Evolutionary conservation across 2,113 vertebrate species (phyloP).

Genomic region (Rhizomys pruinosus): DNA sequence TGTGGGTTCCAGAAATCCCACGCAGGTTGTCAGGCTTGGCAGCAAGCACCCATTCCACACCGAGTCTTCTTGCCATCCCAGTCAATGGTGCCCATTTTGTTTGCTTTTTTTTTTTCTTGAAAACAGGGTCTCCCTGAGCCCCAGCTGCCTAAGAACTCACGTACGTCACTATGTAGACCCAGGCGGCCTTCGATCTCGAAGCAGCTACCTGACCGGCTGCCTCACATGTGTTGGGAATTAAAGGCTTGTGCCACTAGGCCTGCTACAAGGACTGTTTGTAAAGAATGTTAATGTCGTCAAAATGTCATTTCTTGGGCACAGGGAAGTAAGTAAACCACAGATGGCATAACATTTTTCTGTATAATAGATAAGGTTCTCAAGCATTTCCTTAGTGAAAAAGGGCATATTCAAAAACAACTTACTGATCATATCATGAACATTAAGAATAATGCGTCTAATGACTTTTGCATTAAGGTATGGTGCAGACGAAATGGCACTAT

Average conservation of each 20-base stretch:
- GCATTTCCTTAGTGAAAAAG: constrained; percentile 62
- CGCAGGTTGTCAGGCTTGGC: not conserved
- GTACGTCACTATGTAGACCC: too few relatives aligned
- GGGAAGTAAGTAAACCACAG: constrained; percentile 52
- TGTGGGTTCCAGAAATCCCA: not conserved
- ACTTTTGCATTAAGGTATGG: constrained; percentile 96
- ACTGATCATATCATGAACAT: constrained; percentile 97
- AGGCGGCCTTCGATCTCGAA: too few relatives aligned
- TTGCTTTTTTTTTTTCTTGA: too few relatives aligned
- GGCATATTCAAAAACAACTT: constrained; percentile 87
- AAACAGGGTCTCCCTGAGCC: too few relatives aligned
- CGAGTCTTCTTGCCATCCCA: not conserved
- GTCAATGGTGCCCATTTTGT: not conserved
- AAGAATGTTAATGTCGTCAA: constrained; percentile 3
- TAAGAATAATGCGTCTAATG: constrained; percentile 98
- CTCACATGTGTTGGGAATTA: too few relatives aligned
- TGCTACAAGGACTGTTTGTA: not conserved
- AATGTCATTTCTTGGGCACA: constrained; percentile 22
- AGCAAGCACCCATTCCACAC: not conserved
- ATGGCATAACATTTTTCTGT: constrained; percentile 38
- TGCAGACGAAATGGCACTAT: constrained; percentile 98
- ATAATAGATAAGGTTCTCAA: constrained; percentile 52
- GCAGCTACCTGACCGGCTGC: too few relatives aligned
- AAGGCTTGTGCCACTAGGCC: too few relatives aligned
- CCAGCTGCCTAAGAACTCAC: too few relatives aligned